phyloP scores from a whole-genome alignment of 2,113 vertebrate species.

The Tenebrosternarchus preto region DNA sequence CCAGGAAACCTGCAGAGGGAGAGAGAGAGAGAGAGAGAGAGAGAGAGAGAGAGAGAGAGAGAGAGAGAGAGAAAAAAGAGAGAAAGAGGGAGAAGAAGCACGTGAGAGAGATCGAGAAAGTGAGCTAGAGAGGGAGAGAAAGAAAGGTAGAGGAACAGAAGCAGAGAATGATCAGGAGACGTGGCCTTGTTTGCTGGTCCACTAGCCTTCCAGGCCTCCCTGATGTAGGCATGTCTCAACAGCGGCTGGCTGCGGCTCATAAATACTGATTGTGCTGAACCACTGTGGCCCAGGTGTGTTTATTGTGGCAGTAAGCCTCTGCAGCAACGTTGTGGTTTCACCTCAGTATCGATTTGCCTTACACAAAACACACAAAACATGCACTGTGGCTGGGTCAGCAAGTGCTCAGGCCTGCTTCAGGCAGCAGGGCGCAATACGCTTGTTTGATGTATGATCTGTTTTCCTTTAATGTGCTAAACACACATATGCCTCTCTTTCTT shows the following conservation, averaged over 20 bases:
- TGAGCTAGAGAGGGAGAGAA: not conserved
- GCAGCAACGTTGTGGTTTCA: constrained; percentile 14
- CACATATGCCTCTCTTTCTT: not conserved
- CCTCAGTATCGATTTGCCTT: constrained; percentile 28
- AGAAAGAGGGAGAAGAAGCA: not conserved
- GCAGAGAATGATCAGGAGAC: constrained; percentile 8
- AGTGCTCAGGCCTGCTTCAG: not conserved
- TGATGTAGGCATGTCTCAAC: constrained; percentile 50
- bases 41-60: too few relatives aligned
- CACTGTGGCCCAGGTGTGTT: constrained; percentile 47
- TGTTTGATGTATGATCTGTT: constrained; percentile 48
- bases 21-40: not conserved
- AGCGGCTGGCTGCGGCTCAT: constrained; percentile 19
- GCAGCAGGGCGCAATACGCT: constrained; percentile 3
- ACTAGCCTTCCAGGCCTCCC: constrained; percentile 32
- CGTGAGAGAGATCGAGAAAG: not conserved
- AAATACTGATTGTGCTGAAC: constrained; percentile 56
- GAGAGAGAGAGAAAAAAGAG: not conserved
- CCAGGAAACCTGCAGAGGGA: not conserved
- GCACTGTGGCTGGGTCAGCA: constrained; percentile 30
- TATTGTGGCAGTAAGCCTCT: constrained; percentile 43
- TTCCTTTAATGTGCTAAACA: constrained; percentile 11
- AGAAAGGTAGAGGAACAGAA: not conserved
- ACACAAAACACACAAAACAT: constrained; percentile 43
- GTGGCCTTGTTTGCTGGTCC: constrained; percentile 40